phyloP scores from a whole-genome alignment of 2,888 invertebrate genomes.

The Entomobrya proxima region DNA sequence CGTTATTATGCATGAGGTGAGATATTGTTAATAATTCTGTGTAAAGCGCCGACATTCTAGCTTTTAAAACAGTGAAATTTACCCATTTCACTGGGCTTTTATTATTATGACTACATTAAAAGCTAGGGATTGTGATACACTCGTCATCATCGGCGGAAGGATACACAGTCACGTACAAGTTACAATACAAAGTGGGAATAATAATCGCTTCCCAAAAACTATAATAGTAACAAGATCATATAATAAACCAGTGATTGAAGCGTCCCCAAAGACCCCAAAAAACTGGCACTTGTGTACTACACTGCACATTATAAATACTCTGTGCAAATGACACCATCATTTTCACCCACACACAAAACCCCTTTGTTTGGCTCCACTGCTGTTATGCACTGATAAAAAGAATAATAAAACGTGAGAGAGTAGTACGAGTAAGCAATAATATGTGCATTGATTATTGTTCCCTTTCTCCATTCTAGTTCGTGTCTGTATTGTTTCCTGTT shows the following conservation, averaged over 20 bases:
- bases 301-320: too few species aligned
- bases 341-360: background rate
- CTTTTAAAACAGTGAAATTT: background rate
- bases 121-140: background rate
- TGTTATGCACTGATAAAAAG: slow-evolving; percentile 36
- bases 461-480: too few species aligned
- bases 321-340: slow-evolving; percentile 39
- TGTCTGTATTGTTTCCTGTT: background rate
- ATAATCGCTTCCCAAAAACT: slow-evolving; percentile 16
- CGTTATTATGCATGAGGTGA: too few species aligned
- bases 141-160: background rate
- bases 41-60: too few species aligned
- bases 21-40: background rate
- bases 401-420: slow-evolving; percentile 44
- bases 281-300: background rate
- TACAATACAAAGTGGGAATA: slow-evolving; percentile 33
- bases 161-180: slow-evolving; percentile 12
- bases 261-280: slow-evolving; percentile 47
- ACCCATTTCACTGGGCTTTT: background rate
- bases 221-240: too few species aligned
- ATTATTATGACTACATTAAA: background rate
- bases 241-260: slow-evolving; percentile 56
- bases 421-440: background rate
- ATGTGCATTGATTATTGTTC: background rate
- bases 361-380: background rate